A percentile compares a stretch with the other conserved stretches of the same genome.
Conservation (phyloP, 2,113 vertebrate species). For the Siniperca knerii region DNA sequence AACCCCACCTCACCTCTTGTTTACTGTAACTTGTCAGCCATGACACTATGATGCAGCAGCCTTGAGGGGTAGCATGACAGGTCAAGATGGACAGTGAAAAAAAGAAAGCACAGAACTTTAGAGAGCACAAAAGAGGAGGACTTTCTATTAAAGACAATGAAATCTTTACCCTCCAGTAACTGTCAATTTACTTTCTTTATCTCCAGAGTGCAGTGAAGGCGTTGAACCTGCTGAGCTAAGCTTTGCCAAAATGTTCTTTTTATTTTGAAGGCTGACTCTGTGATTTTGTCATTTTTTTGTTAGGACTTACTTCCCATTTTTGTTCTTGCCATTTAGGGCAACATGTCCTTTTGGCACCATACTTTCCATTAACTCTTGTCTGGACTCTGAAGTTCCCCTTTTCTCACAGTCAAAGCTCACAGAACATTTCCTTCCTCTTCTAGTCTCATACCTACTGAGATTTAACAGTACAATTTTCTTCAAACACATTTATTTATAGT, state of each 20-base stretch:
- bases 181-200: background rate
- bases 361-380: background rate
- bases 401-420: background rate
- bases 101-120: background rate
- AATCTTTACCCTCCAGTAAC: background rate
- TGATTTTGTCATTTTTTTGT: background rate
- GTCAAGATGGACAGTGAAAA: too few relatives aligned
- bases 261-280: background rate
- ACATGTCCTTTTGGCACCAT: background rate
- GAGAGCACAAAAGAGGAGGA: background rate
- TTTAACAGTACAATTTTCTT: background rate
- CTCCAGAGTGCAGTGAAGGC: background rate
- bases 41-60: too few relatives aligned
- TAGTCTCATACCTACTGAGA: background rate
- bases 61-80: too few relatives aligned
- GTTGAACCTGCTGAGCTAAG: background rate
- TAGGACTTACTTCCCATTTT: background rate
- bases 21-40: too few relatives aligned
- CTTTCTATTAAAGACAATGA: background rate
- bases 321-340: background rate
- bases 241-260: too few relatives aligned
- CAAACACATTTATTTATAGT: background rate
- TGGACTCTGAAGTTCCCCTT: conserved; percentile 17
- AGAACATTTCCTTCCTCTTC: background rate
- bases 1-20: too few relatives aligned